Percentiles rank a stretch among this genome's conserved stretches.
These are phyloP conservation scores for Sceloporus undulatus DNA, from an alignment of 2,113 vertebrate species.

Conservation along the genomic window DNA sequence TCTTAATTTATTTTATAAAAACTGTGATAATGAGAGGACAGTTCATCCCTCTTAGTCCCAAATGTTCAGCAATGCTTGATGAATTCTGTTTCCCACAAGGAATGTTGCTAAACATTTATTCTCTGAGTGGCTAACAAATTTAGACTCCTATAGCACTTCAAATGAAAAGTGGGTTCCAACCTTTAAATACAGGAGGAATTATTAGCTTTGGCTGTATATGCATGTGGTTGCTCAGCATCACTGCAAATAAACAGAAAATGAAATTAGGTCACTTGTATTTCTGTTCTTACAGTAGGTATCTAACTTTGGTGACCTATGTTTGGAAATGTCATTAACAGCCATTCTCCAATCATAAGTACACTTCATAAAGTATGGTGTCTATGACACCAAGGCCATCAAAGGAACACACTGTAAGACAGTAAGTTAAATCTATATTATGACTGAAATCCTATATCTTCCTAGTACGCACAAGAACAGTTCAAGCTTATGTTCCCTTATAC, in stretches of 20 bases:
- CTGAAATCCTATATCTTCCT: not conserved
- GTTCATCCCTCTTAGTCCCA: too few relatives aligned
- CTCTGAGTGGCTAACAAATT: not conserved
- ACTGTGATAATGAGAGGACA: too few relatives aligned
- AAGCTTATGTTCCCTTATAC: not conserved
- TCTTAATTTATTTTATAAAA: too few relatives aligned
- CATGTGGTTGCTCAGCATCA: slow-evolving; percentile 33
- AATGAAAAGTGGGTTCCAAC: not conserved
- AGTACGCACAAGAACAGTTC: not conserved
- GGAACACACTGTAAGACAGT: not conserved
- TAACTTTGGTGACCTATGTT: slow-evolving; percentile 9
- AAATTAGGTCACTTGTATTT: slow-evolving; percentile 38
- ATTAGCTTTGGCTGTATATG: slow-evolving; percentile 6
- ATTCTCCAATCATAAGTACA: not conserved
- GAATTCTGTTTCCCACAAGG: not conserved
- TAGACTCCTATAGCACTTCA: slow-evolving; percentile 2
- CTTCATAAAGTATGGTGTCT: not conserved
- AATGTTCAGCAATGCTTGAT: too few relatives aligned
- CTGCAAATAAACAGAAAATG: slow-evolving; percentile 36
- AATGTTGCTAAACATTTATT: not conserved
- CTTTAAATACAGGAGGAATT: slow-evolving; percentile 17
- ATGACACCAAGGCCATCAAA: not conserved
- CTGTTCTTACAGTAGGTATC: slow-evolving; percentile 17
- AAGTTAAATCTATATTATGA: slow-evolving; percentile 5
- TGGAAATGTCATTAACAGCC: slow-evolving; percentile 17